Evolutionary conservation across 92 coral and sea anemone species (phyloP).

Genomic region (Umimayanthus chanpuru): DNA sequence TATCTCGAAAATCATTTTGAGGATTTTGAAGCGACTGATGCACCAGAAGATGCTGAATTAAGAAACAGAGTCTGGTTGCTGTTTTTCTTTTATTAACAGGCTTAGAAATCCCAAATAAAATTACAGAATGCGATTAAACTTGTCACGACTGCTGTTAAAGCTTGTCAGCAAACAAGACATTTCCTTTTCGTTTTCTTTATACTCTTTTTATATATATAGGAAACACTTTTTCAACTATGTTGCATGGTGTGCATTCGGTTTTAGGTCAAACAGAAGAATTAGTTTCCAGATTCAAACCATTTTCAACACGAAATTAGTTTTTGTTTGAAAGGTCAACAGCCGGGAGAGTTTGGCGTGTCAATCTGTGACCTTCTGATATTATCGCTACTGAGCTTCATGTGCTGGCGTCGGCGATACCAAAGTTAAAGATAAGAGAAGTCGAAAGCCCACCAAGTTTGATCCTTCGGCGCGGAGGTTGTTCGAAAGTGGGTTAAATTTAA

Average conservation of each 20-base stretch:
- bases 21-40: background rate
- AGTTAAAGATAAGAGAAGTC: background rate
- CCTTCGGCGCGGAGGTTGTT: too few relatives aligned
- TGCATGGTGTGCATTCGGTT: background rate
- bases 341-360: background rate
- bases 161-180: background rate
- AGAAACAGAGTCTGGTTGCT: conserved; percentile 1
- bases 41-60: background rate
- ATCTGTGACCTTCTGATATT: background rate
- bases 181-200: background rate
- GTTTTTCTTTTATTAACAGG: background rate
- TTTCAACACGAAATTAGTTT: background rate
- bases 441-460: conserved; percentile 1
- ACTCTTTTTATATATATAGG: background rate
- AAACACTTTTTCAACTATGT: background rate
- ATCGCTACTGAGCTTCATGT: too few relatives aligned
- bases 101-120: background rate
- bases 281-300: background rate
- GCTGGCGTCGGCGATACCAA: background rate
- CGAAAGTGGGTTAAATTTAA: too few relatives aligned
- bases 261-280: background rate
- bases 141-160: background rate
- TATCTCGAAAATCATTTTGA: background rate
- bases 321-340: conserved; percentile 27
- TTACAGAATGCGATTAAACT: background rate